Base-by-base conservation (phyloP, 2,113 vertebrate genomes). In the Hippocampus guttulatus region DNA sequence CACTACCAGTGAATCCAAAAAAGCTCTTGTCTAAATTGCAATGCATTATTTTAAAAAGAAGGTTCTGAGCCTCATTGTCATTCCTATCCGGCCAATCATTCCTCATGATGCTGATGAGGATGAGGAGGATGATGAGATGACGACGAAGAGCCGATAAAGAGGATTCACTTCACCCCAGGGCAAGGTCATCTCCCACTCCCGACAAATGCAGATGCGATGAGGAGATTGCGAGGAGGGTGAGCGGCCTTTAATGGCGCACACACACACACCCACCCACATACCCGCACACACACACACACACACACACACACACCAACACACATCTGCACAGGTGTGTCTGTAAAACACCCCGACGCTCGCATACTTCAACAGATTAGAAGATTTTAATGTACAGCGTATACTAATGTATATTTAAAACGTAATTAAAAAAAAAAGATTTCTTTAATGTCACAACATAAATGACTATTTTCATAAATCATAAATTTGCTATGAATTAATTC, bases 151-250 rank as follows among this genome's bases (percentile, higher is more conserved):
- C 84, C 77, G 87, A 89, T 90, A 91, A 89, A 81, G 62, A 81
- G 85, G 79, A 88, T 70, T 82, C 83, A 73, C 68, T 85, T 75
- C 67, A 63, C 78, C 84, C 79, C 38, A 81, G 80, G 86, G 76
- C 82, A 86, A 90, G 88, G 87, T 88, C 87, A 85, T 84, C 84
- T 83, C 86, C 80, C 83, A 74, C 73, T 61, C 78, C 63, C 65
- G 76, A 74, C 74, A 84, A 71, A 87, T 86, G 88, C 78, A 86
- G 83, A 86, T 87, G 80, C 82, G 84, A 88, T 82, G 78, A 81
- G 79, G 84, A 61, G 27, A 61, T 61, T 61, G 33, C 23, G 64
- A 25, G 64, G 12, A 3, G 21, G n/a, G 41, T 25, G 63, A n/a
- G 40, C 6, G 67, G 68, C 63, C 70, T 73, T 77, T 49, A 69